Percentiles rank a stretch among this genome's conserved stretches.
phyloP scores from a whole-genome alignment of 2,888 invertebrate genomes.

The Luperina testacea region DNA sequence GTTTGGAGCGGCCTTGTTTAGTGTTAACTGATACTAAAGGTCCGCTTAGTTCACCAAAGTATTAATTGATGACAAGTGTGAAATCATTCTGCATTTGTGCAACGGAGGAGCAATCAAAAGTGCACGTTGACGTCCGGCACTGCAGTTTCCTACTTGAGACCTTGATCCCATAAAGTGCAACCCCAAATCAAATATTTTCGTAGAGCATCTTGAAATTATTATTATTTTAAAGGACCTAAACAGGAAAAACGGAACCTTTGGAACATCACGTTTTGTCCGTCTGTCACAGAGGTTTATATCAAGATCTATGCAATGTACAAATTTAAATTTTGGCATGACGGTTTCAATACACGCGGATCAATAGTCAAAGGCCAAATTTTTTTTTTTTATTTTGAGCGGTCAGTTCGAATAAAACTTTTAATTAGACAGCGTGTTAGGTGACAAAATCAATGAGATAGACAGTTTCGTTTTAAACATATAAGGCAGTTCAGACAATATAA shows the following conservation, averaged over 20 bases:
- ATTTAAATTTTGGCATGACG: neutral
- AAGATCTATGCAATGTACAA: neutral
- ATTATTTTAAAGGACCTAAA: neutral
- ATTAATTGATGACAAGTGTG: neutral
- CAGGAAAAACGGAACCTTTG: neutral
- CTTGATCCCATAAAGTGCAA: neutral
- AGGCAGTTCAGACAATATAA: neutral
- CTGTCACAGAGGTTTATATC: too few relatives aligned
- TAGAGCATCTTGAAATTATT: neutral
- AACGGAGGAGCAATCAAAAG: too few relatives aligned
- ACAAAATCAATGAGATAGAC: too few relatives aligned
- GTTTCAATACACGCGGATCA: neutral
- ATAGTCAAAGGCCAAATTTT: neutral
- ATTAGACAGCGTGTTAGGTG: neutral
- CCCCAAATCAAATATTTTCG: neutral
- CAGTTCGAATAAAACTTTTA: neutral
- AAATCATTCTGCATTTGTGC: neutral
- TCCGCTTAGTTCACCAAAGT: neutral
- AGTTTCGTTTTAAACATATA: too few relatives aligned
- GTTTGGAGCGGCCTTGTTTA: slow-evolving; percentile 30
- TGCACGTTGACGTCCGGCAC: neutral
- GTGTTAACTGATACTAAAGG: slow-evolving; percentile 21
- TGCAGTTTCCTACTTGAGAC: neutral
- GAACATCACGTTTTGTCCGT: neutral
- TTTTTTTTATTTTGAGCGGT: neutral